Evolutionary conservation across 2,797 vertebrate species (phyloP).

Genomic region (Perodicticus potto): DNA sequence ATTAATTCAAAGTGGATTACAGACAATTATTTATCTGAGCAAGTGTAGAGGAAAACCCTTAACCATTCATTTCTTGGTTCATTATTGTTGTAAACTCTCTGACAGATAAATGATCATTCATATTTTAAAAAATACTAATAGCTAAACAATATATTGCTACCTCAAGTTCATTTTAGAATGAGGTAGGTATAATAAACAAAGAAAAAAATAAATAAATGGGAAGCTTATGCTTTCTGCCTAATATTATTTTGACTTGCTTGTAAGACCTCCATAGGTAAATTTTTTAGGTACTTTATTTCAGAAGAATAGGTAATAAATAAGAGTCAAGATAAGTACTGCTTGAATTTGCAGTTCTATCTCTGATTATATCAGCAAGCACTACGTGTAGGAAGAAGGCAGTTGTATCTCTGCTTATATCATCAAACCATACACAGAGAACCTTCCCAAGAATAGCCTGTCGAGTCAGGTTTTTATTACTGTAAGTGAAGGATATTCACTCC

Average conservation of each 20-base stretch:
- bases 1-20: not conserved
- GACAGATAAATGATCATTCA: not conserved
- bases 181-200: not conserved
- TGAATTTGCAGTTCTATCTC: not conserved
- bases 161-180: constrained; percentile 1
- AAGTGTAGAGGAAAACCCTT: not conserved
- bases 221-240: not conserved
- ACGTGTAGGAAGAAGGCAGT: not conserved
- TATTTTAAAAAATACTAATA: not conserved
- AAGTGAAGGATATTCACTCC: not conserved
- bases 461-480: constrained; percentile 45
- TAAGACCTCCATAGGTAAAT: not conserved
- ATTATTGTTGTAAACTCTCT: not conserved
- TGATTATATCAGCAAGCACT: not conserved
- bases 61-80: not conserved
- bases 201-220: not conserved
- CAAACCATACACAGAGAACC: not conserved
- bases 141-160: not conserved
- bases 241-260: not conserved
- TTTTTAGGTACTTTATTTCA: not conserved
- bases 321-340: not conserved
- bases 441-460: not conserved
- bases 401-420: not conserved
- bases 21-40: not conserved
- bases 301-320: not conserved